These are phyloP conservation scores for Argya squamiceps DNA, from an alignment of 2,797 vertebrate species.

Conservation along the genomic window DNA sequence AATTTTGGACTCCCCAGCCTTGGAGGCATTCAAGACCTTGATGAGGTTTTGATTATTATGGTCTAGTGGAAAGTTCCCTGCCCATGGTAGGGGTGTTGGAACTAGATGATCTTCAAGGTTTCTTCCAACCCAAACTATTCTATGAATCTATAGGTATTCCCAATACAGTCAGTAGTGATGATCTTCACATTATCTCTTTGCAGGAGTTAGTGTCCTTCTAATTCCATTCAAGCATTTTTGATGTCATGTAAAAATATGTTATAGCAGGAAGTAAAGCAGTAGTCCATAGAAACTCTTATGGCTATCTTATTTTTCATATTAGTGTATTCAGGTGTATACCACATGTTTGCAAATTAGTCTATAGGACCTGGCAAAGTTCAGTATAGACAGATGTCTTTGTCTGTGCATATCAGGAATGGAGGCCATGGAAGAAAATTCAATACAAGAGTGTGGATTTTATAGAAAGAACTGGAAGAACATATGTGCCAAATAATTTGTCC, in stretches of 20 bases:
- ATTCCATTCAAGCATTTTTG: not conserved
- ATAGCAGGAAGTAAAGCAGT: not conserved
- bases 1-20: not conserved
- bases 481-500: not conserved
- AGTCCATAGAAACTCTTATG: not conserved
- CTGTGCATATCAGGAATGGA: not conserved
- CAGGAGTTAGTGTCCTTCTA: not conserved
- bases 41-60: not conserved
- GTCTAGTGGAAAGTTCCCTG: not conserved
- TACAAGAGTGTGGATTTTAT: not conserved
- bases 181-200: not conserved
- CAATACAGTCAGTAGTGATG: accelerated
- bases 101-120: not conserved
- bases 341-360: not conserved
- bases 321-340: not conserved
- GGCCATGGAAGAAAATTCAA: not conserved
- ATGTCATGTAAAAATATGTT: not conserved
- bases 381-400: not conserved
- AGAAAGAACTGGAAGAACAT: not conserved
- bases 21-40: not conserved
- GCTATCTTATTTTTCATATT: not conserved
- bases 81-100: not conserved
- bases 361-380: not conserved
- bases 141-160: not conserved
- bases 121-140: not conserved